Conservation (phyloP, 2,797 vertebrate genomes). For the Graptemys geographica region DNA sequence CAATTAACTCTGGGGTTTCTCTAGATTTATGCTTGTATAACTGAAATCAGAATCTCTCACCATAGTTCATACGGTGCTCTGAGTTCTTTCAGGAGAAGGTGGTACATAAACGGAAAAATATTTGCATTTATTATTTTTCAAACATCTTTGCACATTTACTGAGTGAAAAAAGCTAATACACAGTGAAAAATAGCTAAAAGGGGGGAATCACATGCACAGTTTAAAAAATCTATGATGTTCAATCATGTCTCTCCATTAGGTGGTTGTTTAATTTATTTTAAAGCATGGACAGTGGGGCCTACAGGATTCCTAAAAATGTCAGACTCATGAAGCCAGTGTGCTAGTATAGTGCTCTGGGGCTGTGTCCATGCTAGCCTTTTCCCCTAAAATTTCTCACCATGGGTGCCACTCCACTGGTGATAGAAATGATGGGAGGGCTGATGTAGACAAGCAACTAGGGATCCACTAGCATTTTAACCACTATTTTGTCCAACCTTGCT, state of each 20-base stretch:
- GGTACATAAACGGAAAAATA: neutral
- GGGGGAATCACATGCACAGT: neutral
- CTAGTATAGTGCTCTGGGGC: fast-evolving
- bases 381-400: neutral
- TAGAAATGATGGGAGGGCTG: fast-evolving
- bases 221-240: neutral
- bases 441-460: neutral
- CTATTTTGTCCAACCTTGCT: neutral
- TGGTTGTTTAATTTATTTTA: neutral
- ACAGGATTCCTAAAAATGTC: neutral
- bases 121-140: fast-evolving
- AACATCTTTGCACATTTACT: neutral
- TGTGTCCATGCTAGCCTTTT: neutral
- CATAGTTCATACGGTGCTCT: neutral
- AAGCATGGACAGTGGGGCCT: neutral
- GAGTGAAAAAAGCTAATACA: too few species aligned
- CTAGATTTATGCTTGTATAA: neutral
- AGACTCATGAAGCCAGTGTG: fast-evolving
- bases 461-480: neutral
- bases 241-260: neutral
- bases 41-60: neutral
- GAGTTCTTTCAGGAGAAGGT: neutral
- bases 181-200: neutral
- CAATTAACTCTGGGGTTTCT: neutral
- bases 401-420: neutral